Evolutionary conservation across 2,113 vertebrate species (phyloP), one percentile per base, ranked within the genome.

Genomic region (Misgurnus mizolepis): DNA sequence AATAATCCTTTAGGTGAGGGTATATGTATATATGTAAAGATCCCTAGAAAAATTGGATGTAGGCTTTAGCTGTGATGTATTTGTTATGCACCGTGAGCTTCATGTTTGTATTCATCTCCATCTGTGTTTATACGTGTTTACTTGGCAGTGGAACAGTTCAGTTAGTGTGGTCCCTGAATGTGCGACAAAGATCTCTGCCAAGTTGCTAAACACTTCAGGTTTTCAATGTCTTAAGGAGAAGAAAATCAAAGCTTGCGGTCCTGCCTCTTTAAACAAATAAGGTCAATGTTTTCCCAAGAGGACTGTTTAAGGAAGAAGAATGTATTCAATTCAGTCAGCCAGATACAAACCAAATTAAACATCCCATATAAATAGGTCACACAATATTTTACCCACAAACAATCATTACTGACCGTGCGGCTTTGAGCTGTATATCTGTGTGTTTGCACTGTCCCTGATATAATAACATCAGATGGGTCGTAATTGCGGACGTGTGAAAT

Each of bases 171-270:
- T 78, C 62, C 18, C 34, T 68, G 45, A 47, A 70, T 12, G 65
- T 12, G 45, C 67, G 80, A 82, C 80, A 72, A 41, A 73, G 78
- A 65, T 61, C 65, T 70, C 60, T 67, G 40, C 62, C 47, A 60
- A 58, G 6, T 58, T 58, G 6, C 55, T 58, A 6, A 9, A 58
- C n/a, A 65, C 62, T 47, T 66, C 5, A 17, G 39, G 43, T 18
- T 65, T 73, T 73, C 60, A 27, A 45, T 15, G 40, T 43, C 55
- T 18, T 6, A 1, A 55, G 22, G 58, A 22, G 40, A 73, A 73
- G 71, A 61, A 73, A 73, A 73, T 15, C n/a, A 7, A 41, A 49
- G 4, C 43, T 47, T 75, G 43, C 17, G 12, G 47, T 11, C 12
- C 41, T 49, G 41, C 71, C n/a, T 49, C 17, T 27, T 53, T 40